Evolutionary conservation across 2,113 vertebrate species (phyloP).

Genomic region (Grammomys dolichurus): DNA sequence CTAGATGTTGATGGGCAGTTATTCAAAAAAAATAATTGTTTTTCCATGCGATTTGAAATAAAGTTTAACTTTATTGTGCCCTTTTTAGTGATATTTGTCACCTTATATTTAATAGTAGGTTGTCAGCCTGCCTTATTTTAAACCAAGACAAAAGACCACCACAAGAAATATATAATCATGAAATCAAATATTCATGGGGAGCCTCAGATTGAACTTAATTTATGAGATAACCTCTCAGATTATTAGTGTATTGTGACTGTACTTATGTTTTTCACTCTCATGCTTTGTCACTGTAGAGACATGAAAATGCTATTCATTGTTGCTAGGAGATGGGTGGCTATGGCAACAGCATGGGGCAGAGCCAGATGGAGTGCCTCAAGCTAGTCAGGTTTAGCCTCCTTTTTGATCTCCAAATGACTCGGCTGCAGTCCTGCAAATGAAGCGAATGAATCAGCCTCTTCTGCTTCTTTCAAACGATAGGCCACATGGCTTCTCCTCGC

Average conservation of each 20-base stretch:
- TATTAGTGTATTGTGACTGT: constrained; percentile 41
- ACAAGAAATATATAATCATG: not conserved
- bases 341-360: constrained; percentile 78
- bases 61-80: constrained; percentile 35
- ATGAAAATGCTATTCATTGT: constrained; percentile 69
- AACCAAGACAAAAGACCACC: constrained; percentile 35
- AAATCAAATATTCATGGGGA: constrained; percentile 4
- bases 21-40: constrained; percentile 32
- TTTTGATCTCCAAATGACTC: constrained; percentile 75
- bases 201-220: not conserved
- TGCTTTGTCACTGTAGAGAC: constrained; percentile 70
- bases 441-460: constrained; percentile 50
- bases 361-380: constrained; percentile 71
- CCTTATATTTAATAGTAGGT: constrained; percentile 5
- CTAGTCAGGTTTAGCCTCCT: constrained; percentile 45
- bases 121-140: not conserved
- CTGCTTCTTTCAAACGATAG: constrained; percentile 63
- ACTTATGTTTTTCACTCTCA: constrained; percentile 42
- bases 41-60: constrained; percentile 36
- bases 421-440: constrained; percentile 1
- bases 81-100: not conserved
- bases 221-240: constrained; percentile 39
- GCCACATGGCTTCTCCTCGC: constrained; percentile 59
- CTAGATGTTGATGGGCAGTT: constrained; percentile 14
- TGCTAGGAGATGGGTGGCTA: constrained; percentile 84